Evolutionary conservation across 2,888 invertebrate species (phyloP).

Genomic region (Chloroclystis v-ata): DNA sequence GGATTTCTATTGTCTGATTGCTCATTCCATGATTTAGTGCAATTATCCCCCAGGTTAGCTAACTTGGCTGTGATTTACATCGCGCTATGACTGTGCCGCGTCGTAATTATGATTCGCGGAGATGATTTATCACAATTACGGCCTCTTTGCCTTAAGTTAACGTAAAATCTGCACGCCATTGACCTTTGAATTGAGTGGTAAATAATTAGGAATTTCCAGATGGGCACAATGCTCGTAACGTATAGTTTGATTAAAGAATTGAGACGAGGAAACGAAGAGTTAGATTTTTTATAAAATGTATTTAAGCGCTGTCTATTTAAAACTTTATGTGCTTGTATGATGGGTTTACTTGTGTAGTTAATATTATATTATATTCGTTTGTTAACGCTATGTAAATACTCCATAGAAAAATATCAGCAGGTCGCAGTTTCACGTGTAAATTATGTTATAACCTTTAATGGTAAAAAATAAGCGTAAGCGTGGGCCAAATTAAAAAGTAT

Average conservation of each 20-base stretch:
- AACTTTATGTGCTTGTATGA: too few species aligned
- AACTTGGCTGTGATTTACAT: constrained; percentile 62
- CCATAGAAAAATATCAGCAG: too few species aligned
- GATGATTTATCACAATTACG: constrained; percentile 65
- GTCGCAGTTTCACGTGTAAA: too few species aligned
- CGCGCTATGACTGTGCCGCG: constrained; percentile 39
- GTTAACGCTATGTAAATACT: too few species aligned
- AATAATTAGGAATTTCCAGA: constrained; percentile 38
- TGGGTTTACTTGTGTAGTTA: too few species aligned
- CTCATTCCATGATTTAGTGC: constrained; percentile 63
- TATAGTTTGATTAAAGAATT: constrained; percentile 24
- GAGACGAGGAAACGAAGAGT: neutral
- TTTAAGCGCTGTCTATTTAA: neutral
- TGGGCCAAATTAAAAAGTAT: too few species aligned
- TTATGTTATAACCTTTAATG: too few species aligned
- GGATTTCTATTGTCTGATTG: constrained; percentile 59
- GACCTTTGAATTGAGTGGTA: constrained; percentile 49
- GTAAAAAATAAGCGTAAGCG: too few species aligned
- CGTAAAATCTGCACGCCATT: constrained; percentile 40
- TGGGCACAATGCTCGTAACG: constrained; percentile 22
- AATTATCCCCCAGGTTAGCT: constrained; percentile 58
- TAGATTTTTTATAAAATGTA: neutral
- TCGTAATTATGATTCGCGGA: constrained; percentile 53
- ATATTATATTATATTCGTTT: too few species aligned
- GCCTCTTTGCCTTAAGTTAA: constrained; percentile 46